phyloP scores from a whole-genome alignment of 1,140 invertebrate species.

The Oncopeltus fasciatus region DNA sequence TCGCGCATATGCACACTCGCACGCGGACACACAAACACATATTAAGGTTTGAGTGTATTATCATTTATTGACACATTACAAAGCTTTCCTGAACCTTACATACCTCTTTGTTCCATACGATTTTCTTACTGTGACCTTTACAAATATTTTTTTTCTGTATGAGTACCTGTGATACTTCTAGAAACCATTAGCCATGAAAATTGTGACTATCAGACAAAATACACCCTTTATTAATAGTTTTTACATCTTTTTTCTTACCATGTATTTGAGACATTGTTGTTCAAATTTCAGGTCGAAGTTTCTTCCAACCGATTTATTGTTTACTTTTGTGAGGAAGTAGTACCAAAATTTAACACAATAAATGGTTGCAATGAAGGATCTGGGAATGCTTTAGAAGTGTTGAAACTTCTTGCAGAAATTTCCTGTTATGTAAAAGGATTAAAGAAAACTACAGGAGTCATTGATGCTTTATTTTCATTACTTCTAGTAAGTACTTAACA shows the following conservation, averaged over 20 bases:
- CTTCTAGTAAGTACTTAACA: slow-evolving; percentile 59
- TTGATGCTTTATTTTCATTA: slow-evolving; percentile 59
- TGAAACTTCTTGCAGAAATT: slow-evolving; percentile 80
- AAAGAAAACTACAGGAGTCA: slow-evolving; percentile 55
- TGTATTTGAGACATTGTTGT: slow-evolving; percentile 20
- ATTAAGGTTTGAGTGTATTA: too few species aligned
- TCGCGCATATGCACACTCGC: too few species aligned
- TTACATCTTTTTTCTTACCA: slow-evolving; percentile 1
- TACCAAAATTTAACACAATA: slow-evolving; percentile 41
- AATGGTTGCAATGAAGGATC: slow-evolving; percentile 36
- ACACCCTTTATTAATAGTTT: too few species aligned
- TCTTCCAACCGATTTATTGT: slow-evolving; percentile 73
- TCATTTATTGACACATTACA: too few species aligned
- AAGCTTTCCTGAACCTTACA: too few species aligned
- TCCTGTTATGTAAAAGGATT: slow-evolving; percentile 56
- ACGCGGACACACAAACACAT: too few species aligned
- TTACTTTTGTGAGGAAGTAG: slow-evolving; percentile 73
- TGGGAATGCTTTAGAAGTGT: slow-evolving; percentile 61
- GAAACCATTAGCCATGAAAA: too few species aligned
- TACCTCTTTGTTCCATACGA: too few species aligned
- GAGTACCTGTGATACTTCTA: too few species aligned
- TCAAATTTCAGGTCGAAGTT: slow-evolving; percentile 58
- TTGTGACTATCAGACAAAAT: too few species aligned
- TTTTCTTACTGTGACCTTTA: too few species aligned
- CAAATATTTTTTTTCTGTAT: too few species aligned